Conservation (phyloP, 2,888 invertebrate genomes). For the Chloroclystis v-ata region DNA sequence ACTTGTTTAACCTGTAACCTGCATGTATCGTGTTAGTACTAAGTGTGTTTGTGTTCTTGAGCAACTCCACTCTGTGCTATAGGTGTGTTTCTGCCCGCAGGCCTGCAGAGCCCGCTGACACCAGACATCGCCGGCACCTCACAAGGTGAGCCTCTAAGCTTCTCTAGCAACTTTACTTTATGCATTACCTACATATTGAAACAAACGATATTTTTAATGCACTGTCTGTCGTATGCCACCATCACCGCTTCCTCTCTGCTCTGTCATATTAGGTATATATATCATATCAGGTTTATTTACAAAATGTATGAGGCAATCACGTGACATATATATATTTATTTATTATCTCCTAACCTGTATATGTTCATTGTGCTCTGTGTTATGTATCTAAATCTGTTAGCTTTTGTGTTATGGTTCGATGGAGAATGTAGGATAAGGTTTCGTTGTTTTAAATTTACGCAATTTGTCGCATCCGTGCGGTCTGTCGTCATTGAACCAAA, state of each 20-base stretch:
- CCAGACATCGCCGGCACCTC: constrained; percentile 89
- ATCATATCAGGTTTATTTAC: constrained; percentile 71
- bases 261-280: constrained; percentile 78
- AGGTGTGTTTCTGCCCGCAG: constrained; percentile 66
- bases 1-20: too few species aligned
- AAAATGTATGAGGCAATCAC: constrained; percentile 77
- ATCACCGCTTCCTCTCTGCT: constrained; percentile 80
- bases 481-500: constrained; percentile 69
- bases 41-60: constrained; percentile 17
- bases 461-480: constrained; percentile 40
- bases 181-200: constrained; percentile 77
- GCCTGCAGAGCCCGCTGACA: constrained; percentile 79
- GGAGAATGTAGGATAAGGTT: constrained; percentile 43
- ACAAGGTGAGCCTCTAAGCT: constrained; percentile 87
- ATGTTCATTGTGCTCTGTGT: constrained; percentile 77
- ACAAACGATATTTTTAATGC: constrained; percentile 78
- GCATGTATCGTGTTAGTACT: not conserved
- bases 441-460: constrained; percentile 22
- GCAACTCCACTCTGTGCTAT: constrained; percentile 22
- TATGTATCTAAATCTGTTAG: constrained; percentile 74
- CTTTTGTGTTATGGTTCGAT: constrained; percentile 77
- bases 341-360: constrained; percentile 68
- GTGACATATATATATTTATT: constrained; percentile 67
- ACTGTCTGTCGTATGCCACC: constrained; percentile 79
- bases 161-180: constrained; percentile 73